Evolutionary conservation across 2,888 invertebrate genomes (phyloP).

Genomic region (Beris morrisii): DNA sequence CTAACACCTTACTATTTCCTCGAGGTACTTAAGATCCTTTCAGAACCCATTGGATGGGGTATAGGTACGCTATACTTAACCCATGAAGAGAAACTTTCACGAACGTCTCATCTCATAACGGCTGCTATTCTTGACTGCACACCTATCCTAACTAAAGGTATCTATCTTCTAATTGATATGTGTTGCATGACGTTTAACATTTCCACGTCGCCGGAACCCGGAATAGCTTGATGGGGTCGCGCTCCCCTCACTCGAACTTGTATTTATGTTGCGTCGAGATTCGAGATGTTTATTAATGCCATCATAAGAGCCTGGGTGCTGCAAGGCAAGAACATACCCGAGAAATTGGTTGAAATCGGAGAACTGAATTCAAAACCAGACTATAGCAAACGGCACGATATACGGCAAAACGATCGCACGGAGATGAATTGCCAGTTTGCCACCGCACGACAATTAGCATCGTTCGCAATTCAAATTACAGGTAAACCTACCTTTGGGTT

Average conservation of each 20-base stretch:
- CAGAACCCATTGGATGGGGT: not conserved
- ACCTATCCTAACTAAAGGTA: not conserved
- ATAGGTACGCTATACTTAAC: not conserved
- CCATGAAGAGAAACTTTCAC: not conserved
- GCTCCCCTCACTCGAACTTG: not conserved
- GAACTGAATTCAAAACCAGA: no score
- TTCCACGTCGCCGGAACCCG: slow-evolving; percentile 12
- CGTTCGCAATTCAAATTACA: no score
- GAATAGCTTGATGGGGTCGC: not conserved
- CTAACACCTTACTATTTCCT: not conserved
- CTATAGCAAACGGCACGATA: no score
- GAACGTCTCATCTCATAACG: not conserved
- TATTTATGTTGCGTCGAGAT: not conserved
- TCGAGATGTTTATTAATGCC: no score
- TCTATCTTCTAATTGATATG: slow-evolving; percentile 32
- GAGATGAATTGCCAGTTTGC: no score
- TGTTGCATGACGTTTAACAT: slow-evolving; percentile 31
- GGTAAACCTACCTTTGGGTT: no score
- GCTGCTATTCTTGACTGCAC: not conserved
- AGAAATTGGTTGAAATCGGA: no score
- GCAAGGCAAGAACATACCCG: no score
- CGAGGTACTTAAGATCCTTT: not conserved
- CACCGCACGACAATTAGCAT: no score
- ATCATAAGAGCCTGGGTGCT: no score
- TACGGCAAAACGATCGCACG: no score